These are phyloP conservation scores for Arenaria interpres DNA, from an alignment of 2,113 vertebrate species.

Conservation along the genomic window DNA sequence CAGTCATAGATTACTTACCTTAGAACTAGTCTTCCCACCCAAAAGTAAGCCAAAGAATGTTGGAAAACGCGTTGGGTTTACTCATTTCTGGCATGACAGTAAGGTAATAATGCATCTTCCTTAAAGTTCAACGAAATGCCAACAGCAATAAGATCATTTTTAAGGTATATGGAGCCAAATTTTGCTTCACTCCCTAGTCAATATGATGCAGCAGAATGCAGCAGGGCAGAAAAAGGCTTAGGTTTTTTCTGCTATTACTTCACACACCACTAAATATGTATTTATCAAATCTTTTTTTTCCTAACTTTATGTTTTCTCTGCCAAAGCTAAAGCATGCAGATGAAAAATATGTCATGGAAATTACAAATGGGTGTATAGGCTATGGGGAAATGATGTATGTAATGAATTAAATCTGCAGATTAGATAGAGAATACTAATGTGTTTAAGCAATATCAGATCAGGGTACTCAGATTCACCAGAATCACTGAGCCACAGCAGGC, in stretches of 20 bases:
- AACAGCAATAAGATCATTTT: neutral
- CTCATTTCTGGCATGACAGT: neutral
- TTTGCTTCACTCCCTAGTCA: neutral
- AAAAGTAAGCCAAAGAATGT: neutral
- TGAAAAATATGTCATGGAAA: slow-evolving; percentile 56
- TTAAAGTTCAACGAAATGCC: neutral
- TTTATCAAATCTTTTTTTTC: slow-evolving; percentile 48
- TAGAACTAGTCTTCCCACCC: neutral
- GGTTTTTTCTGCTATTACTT: neutral
- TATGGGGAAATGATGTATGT: slow-evolving; percentile 76
- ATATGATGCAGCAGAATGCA: neutral
- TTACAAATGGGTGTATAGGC: slow-evolving; percentile 69
- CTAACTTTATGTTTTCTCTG: slow-evolving; percentile 24
- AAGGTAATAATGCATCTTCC: neutral
- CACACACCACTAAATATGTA: neutral
- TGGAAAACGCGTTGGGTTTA: neutral
- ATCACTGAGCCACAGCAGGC: slow-evolving; percentile 54
- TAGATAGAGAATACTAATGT: slow-evolving; percentile 73
- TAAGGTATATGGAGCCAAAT: neutral
- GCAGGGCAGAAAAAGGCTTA: neutral
- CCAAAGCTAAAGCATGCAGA: slow-evolving; percentile 39
- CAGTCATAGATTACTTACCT: neutral
- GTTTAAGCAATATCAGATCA: slow-evolving; percentile 59
- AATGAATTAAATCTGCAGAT: slow-evolving; percentile 76
- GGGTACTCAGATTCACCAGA: slow-evolving; percentile 57